phyloP scores from a whole-genome alignment of 2,797 vertebrate genomes.

The Hoplostethus atlanticus region DNA sequence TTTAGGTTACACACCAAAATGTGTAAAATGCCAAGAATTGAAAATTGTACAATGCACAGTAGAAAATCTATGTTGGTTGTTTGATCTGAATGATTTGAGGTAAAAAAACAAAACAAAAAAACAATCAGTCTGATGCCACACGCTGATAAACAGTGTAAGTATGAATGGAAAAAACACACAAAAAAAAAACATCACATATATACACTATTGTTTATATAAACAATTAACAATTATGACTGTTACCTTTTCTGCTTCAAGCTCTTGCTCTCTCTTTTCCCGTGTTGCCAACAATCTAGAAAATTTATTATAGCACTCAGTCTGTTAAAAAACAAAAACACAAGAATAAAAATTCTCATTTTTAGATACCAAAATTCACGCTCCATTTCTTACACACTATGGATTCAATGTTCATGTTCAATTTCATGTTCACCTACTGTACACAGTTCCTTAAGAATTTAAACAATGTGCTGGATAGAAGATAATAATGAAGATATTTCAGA shows the following conservation, averaged over 20 bases:
- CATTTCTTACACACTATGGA: neutral
- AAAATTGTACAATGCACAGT: slow-evolving; percentile 1
- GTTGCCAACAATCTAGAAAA: slow-evolving; percentile 76
- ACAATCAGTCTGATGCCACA: too few species aligned
- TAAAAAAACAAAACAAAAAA: too few species aligned
- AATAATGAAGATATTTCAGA: slow-evolving; percentile 9
- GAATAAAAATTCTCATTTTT: too few species aligned
- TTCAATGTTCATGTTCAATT: neutral
- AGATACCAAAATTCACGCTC: neutral
- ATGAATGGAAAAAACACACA: too few species aligned
- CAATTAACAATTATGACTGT: neutral
- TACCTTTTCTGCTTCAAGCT: slow-evolving; percentile 66
- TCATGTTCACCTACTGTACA: neutral
- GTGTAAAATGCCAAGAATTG: neutral
- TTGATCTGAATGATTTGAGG: too few species aligned
- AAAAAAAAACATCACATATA: too few species aligned
- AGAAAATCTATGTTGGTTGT: neutral
- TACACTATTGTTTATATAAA: neutral
- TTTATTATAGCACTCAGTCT: slow-evolving; percentile 84
- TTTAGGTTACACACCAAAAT: slow-evolving; percentile 26
- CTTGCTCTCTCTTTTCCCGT: slow-evolving; percentile 63
- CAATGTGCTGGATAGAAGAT: neutral
- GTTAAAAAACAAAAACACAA: slow-evolving; percentile 42
- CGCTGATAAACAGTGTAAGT: too few species aligned
- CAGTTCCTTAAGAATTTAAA: neutral